Evolutionary conservation across 2,888 invertebrate species (phyloP).

Genomic region (Amorpha juglandis): DNA sequence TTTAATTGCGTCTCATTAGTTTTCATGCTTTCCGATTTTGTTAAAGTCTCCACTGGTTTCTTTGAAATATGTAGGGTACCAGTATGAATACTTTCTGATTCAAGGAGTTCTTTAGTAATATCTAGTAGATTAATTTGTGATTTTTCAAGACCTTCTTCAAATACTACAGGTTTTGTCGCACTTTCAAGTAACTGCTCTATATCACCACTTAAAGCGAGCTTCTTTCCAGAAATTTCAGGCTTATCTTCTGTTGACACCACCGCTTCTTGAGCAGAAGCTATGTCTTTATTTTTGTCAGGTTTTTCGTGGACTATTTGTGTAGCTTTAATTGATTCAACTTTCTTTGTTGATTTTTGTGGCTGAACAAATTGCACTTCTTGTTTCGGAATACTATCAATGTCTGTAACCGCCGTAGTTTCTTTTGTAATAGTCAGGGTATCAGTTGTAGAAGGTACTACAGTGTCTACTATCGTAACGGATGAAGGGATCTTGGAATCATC

Average conservation of each 20-base stretch:
- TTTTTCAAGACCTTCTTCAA: conserved; percentile 17
- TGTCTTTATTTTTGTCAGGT: no score
- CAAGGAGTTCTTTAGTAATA: conserved; percentile 46
- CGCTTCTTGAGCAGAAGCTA: not conserved
- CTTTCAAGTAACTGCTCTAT: not conserved
- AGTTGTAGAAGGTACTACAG: not conserved
- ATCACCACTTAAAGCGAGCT: conserved; percentile 27
- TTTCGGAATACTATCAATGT: not conserved
- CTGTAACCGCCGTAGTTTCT: not conserved
- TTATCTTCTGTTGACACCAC: not conserved
- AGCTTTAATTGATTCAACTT: not conserved
- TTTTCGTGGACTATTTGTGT: not conserved
- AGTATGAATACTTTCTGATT: conserved; percentile 44
- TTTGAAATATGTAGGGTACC: conserved; percentile 29
- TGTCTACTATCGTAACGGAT: not conserved
- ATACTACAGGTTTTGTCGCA: not conserved
- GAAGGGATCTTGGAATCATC: not conserved
- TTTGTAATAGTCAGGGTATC: not conserved
- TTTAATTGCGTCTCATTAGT: not conserved
- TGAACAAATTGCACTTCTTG: not conserved
- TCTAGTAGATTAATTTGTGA: conserved; percentile 39
- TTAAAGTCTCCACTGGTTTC: conserved; percentile 23
- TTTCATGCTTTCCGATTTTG: not conserved
- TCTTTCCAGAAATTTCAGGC: not conserved
- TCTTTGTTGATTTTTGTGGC: not conserved